Conservation (phyloP, 2,113 vertebrate species). For the Phrynosoma blainvillii region DNA sequence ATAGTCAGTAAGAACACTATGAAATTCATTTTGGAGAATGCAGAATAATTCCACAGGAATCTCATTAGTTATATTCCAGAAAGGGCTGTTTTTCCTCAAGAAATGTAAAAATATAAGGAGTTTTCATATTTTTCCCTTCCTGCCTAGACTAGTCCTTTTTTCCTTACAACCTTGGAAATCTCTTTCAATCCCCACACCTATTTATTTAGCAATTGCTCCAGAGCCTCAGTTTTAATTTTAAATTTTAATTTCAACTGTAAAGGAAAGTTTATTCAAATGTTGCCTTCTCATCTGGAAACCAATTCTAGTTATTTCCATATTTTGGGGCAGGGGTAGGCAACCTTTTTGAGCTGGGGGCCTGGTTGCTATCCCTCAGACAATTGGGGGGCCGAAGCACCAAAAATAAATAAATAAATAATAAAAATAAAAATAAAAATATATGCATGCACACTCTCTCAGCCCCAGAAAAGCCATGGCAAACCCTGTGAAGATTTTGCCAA, state of each 20-base stretch:
- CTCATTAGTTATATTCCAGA: neutral
- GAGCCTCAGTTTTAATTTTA: too few relatives aligned
- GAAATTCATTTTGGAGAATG: conserved; percentile 14
- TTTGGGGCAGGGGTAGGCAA: too few relatives aligned
- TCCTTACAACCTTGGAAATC: neutral
- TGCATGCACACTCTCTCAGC: too few relatives aligned
- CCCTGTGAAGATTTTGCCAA: too few relatives aligned
- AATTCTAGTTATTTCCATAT: neutral
- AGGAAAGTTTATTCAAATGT: neutral
- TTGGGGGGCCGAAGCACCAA: too few relatives aligned
- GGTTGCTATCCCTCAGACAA: too few relatives aligned
- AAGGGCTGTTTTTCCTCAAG: neutral
- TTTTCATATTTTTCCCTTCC: neutral
- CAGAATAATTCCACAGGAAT: neutral
- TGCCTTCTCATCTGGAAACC: neutral
- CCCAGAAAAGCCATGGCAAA: too few relatives aligned
- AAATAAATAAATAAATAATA: too few relatives aligned
- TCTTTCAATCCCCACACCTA: neutral
- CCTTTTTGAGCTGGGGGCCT: too few relatives aligned
- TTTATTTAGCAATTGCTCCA: too few relatives aligned
- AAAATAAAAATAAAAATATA: too few relatives aligned
- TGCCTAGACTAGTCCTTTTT: neutral
- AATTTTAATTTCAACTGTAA: too few relatives aligned
- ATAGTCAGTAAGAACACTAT: conserved; percentile 19
- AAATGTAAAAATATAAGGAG: neutral